A percentile compares a stretch with the other conserved stretches of the same genome.
These are phyloP conservation scores for Chitala chitala DNA, from an alignment of 2,113 vertebrate species.

Conservation along the genomic window DNA sequence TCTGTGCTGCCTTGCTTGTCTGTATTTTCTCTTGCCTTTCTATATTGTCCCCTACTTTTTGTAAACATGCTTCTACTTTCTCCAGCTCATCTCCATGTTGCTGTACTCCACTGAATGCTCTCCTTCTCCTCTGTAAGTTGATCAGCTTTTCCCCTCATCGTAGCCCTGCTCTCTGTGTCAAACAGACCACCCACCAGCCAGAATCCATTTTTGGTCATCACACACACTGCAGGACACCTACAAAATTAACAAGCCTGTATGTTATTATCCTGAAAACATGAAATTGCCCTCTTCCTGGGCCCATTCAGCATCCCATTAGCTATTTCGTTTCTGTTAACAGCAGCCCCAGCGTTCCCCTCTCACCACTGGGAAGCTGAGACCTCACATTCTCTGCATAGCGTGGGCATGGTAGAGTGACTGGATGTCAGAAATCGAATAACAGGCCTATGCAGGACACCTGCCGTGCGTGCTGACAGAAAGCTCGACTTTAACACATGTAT, in stretches of 20 bases:
- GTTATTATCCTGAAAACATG: background rate
- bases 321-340: slow-evolving; percentile 24
- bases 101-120: background rate
- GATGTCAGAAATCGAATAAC: slow-evolving; percentile 18
- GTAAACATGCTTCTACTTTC: too few relatives aligned
- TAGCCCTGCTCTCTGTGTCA: background rate
- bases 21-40: background rate
- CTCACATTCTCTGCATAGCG: background rate
- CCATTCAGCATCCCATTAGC: slow-evolving; percentile 23
- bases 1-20: background rate
- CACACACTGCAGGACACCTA: slow-evolving; percentile 4
- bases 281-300: slow-evolving; percentile 16
- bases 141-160: background rate
- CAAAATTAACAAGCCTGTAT: slow-evolving; percentile 9
- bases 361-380: slow-evolving; percentile 13
- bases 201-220: background rate
- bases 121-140: background rate
- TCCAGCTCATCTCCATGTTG: background rate
- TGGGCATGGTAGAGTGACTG: background rate
- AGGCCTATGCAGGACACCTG: background rate
- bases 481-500: slow-evolving; percentile 19
- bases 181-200: background rate
- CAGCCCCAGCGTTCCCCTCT: background rate
- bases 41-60: too few relatives aligned
- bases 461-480: background rate